Percentiles rank a stretch among this genome's conserved stretches.
These are phyloP conservation scores for Thunnus albacares DNA, from an alignment of 2,797 vertebrate species.

Conservation along the genomic window DNA sequence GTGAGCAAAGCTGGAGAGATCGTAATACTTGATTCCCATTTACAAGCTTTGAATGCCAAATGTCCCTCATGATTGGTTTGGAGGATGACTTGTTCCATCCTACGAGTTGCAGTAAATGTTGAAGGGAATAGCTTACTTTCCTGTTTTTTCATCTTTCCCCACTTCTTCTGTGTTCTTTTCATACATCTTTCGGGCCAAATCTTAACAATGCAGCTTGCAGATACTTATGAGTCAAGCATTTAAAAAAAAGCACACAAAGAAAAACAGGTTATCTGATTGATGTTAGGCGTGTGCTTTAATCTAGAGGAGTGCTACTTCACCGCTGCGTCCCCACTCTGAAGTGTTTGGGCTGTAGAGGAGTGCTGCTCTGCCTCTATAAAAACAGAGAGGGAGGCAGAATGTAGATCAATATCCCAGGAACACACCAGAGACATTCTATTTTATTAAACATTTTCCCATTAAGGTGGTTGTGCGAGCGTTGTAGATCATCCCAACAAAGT, in stretches of 20 bases:
- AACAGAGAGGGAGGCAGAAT: slow-evolving; percentile 74
- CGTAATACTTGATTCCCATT: slow-evolving; percentile 66
- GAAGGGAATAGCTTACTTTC: slow-evolving; percentile 51
- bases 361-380: slow-evolving; percentile 65
- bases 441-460: slow-evolving; percentile 87
- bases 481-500: slow-evolving; percentile 82
- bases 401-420: slow-evolving; percentile 82
- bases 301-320: slow-evolving; percentile 80
- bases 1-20: slow-evolving; percentile 39
- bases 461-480: slow-evolving; percentile 69
- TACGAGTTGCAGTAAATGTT: slow-evolving; percentile 45
- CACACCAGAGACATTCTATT: slow-evolving; percentile 84
- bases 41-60: slow-evolving; percentile 73
- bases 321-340: slow-evolving; percentile 57
- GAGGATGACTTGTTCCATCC: slow-evolving; percentile 64
- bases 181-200: not conserved
- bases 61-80: slow-evolving; percentile 70
- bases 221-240: slow-evolving; percentile 47
- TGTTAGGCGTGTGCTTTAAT: slow-evolving; percentile 80
- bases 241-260: slow-evolving; percentile 18
- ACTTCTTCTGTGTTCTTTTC: slow-evolving; percentile 47
- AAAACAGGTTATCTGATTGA: slow-evolving; percentile 79
- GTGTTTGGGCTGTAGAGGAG: slow-evolving; percentile 69
- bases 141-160: slow-evolving; percentile 22
- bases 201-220: slow-evolving; percentile 47